phyloP scores from a whole-genome alignment of 37 sponge, comb jelly and placozoan species.

The Petrosia ficiformis region DNA sequence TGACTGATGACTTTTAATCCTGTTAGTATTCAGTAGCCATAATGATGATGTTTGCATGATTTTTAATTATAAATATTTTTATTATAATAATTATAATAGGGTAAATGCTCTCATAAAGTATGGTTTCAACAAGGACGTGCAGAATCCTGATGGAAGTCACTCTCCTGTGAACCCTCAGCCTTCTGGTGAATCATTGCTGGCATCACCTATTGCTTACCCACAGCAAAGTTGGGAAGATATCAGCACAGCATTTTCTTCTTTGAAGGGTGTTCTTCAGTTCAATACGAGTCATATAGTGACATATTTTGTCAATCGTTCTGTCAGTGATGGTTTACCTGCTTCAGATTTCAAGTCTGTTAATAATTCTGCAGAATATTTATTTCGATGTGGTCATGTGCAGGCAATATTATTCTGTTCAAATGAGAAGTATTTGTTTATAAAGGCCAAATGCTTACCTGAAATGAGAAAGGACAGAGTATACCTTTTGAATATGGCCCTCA shows the following conservation, averaged over 20 bases:
- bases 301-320: slow-evolving; percentile 20
- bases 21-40: no score
- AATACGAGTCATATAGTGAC: slow-evolving; percentile 5
- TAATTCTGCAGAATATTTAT: slow-evolving; percentile 4
- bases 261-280: neutral
- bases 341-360: slow-evolving; percentile 5
- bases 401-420: neutral
- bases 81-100: no score
- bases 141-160: slow-evolving; percentile 31
- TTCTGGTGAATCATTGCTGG: neutral
- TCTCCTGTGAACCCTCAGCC: neutral
- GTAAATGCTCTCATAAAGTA: slow-evolving; percentile 37
- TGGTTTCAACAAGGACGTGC: slow-evolving; percentile 20
- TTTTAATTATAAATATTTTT: no score
- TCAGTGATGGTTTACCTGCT: slow-evolving; percentile 17
- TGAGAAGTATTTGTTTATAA: neutral
- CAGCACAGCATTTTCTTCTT: slow-evolving; percentile 9
- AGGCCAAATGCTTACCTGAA: slow-evolving; percentile 4
- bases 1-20: no score
- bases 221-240: neutral
- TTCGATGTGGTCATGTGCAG: slow-evolving; percentile 29
- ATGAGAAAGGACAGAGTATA: slow-evolving; percentile 7
- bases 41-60: no score
- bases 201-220: neutral
- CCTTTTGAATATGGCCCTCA: neutral